Base-by-base conservation (phyloP, 1,140 invertebrate species). In the Galleria mellonella region DNA sequence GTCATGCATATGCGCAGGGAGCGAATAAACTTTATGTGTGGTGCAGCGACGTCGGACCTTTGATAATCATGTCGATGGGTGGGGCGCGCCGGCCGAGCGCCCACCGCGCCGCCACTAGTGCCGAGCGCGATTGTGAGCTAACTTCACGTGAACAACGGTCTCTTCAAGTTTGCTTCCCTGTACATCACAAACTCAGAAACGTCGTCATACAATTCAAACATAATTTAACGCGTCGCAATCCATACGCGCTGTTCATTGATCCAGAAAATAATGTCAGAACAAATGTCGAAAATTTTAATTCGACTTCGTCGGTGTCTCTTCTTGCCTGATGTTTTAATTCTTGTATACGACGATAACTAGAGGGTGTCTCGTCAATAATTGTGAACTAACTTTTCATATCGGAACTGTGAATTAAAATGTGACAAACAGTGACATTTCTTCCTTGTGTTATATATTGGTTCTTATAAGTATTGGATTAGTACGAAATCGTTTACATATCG, bases 21-120 rank as follows among this genome's bases (percentile, higher is more conserved):
- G 73, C 71, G 76, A 84, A 83, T 81, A 79, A 83, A 77, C 62
- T 83, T 84, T 81, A 84, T 82, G 74, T 81, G 65, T 65, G 70
- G 55, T 58, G 53, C 58, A 48, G 67, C 52, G 62, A 60, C 58
- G 66, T 60, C 62, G 65, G 70, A 64, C 66, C 63, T 55, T 72
- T 83, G 76, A 83, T 83, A 77, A 77, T 72, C 59, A 69, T 62
- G 62, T 3, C 64, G 59, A 60, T 56, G 68, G 71, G 75, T 67
- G 75, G 77, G 73, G 77, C 68, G 72, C 50, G 48, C 56, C 59
- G 58, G 62, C 55, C 58, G 62, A 42, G 6, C 49, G 50, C 40
- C 29, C 48, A 39, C 51, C 46, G 51, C 51, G 40, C 43, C 17
- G 39, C 23, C 43, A 54, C 71, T 66, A 83, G 81, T 83, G 50